These are phyloP conservation scores for Dorcus parallelipipedus DNA, from an alignment of 2,888 invertebrate species.

Conservation along the genomic window DNA sequence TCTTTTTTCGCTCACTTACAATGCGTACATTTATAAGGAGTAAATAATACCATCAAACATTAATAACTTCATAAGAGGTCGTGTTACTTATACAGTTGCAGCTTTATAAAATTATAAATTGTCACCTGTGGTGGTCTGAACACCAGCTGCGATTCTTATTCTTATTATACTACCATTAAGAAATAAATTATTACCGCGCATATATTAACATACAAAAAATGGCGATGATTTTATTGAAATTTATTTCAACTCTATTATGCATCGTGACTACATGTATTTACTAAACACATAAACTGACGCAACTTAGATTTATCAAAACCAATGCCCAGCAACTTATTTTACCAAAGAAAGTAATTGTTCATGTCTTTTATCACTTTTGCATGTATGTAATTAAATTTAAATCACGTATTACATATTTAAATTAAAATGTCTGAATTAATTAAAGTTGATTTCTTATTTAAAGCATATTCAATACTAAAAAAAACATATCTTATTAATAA, in stretches of 20 bases:
- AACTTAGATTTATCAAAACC: too few species aligned
- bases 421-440: too few species aligned
- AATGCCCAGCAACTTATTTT: too few species aligned
- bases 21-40: constrained; percentile 28
- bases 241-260: constrained; percentile 11
- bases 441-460: too few species aligned
- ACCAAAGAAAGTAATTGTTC: too few species aligned
- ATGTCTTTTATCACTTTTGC: too few species aligned
- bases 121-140: constrained; percentile 36
- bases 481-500: too few species aligned
- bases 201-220: constrained; percentile 24
- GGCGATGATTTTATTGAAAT: constrained; percentile 32
- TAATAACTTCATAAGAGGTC: constrained; percentile 34
- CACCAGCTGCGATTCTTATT: constrained; percentile 31
- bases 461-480: too few species aligned
- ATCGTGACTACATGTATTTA: too few species aligned
- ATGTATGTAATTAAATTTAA: too few species aligned
- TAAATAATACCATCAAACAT: constrained; percentile 36
- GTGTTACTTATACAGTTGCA: constrained; percentile 28
- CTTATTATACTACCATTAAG: constrained; percentile 25
- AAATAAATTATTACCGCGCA: constrained; percentile 27
- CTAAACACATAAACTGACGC: too few species aligned
- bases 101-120: constrained; percentile 38
- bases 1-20: neutral
- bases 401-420: too few species aligned